Conservation (phyloP, 2,797 vertebrate species). For the Decapterus maruadsi region DNA sequence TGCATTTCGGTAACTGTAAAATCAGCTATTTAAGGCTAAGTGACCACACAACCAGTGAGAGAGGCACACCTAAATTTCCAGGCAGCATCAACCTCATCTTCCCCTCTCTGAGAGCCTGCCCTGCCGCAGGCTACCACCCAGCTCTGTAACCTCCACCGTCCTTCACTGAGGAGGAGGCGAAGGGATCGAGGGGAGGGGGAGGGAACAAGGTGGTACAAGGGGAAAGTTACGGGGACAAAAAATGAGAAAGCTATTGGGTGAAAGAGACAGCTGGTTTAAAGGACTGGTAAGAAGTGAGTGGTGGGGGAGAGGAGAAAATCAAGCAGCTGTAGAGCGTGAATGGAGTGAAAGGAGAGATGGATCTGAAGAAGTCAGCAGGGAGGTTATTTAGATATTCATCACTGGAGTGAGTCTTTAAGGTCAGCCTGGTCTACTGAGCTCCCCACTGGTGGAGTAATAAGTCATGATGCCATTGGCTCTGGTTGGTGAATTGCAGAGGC, state of each 20-base stretch:
- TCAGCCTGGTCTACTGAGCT: slow-evolving; percentile 48
- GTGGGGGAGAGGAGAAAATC: background rate
- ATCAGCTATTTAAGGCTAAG: background rate
- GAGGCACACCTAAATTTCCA: slow-evolving; percentile 12
- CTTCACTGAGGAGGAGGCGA: slow-evolving; percentile 42
- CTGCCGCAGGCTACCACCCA: slow-evolving; percentile 49
- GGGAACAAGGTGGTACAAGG: slow-evolving; percentile 15
- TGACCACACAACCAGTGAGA: background rate
- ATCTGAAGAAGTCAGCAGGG: slow-evolving; percentile 38
- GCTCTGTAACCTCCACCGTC: slow-evolving; percentile 54
- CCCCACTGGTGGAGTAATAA: slow-evolving; percentile 40
- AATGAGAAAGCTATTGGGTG: slow-evolving; percentile 3
- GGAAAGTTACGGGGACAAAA: slow-evolving; percentile 19
- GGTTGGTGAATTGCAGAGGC: background rate
- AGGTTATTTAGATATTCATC: slow-evolving; percentile 63
- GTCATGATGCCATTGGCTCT: slow-evolving; percentile 36
- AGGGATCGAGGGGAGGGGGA: background rate
- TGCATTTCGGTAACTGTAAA: slow-evolving; percentile 22
- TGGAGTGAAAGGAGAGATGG: slow-evolving; percentile 4
- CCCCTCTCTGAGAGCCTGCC: slow-evolving; percentile 27
- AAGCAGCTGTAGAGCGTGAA: slow-evolving; percentile 25
- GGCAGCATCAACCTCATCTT: slow-evolving; percentile 25
- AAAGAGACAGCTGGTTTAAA: slow-evolving; percentile 24
- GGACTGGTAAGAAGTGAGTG: background rate
- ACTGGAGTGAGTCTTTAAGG: slow-evolving; percentile 58